Evolutionary conservation across 1,140 invertebrate genomes (phyloP), one percentile per base, ranked within the genome.

Genomic region (Papilio xuthus): DNA sequence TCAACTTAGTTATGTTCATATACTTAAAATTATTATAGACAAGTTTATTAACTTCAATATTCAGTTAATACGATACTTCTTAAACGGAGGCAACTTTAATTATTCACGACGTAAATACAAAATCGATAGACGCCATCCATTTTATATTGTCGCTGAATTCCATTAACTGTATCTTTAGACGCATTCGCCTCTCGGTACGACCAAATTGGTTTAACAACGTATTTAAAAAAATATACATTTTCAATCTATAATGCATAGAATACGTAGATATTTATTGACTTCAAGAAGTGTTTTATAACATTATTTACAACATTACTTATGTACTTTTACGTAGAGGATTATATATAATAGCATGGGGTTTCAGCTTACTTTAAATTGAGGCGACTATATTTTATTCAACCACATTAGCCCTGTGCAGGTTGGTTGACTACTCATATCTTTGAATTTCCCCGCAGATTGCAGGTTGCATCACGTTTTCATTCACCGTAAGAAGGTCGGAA

Each of bases 131-230:
- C 44, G 44, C 80, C 80, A 80, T 84, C 84, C 78, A 75, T 79
- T 83, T 81, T 79, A 83, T 81, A 76, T 79, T 76, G 82, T 79
- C 81, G 77, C 77, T 79, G 83, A 79, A 82, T 83, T 81, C 82
- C 83, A 85, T 85, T 85, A 85, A 85, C 75, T 70, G 84, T 82
- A 83, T 79, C 79, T 78, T 81, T 78, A 81, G 83, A 85, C 82
- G 81, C 84, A 85, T 85, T 85, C 82, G 79, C 80, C 81, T 82
- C 82, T 80, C 79, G 74, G 77, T 82, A 75, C 72, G 69, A 80
- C 77, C 80, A 85, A 85, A 85, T 85, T 85, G 82, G 82, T 85
- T 83, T 78, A 53, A 69, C 78, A 77, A 79, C 79, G 83, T 85
- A 85, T 82, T 82, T 80, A 53, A 76, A 72, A 80, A 80, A 80